phyloP scores from a whole-genome alignment of 1,140 invertebrate genomes.

The Meteorus sp. region DNA sequence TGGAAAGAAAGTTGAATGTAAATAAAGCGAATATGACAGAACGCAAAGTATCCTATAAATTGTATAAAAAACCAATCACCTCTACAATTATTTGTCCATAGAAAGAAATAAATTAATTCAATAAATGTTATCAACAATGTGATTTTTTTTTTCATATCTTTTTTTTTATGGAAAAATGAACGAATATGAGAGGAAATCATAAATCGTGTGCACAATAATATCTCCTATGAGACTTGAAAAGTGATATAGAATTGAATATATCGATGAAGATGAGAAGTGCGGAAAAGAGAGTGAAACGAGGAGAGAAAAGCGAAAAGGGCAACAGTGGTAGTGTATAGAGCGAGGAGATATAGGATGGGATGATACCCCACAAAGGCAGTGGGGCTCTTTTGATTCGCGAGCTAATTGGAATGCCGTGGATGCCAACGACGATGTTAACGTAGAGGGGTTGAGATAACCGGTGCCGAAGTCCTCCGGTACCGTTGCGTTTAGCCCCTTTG shows the following conservation, averaged over 20 bases:
- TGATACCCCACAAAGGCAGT: slow-evolving; percentile 57
- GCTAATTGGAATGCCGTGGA: slow-evolving; percentile 60
- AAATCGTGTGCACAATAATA: too few relatives aligned
- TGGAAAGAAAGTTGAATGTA: too few relatives aligned
- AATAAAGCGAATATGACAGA: too few relatives aligned
- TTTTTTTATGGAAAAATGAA: too few relatives aligned
- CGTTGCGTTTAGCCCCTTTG: slow-evolving; percentile 29
- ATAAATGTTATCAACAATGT: too few relatives aligned
- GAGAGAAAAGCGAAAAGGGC: background rate
- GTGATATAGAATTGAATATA: slow-evolving; percentile 11
- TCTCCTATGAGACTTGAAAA: background rate
- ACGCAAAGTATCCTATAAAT: too few relatives aligned
- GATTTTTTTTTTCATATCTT: too few relatives aligned
- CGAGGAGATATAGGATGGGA: slow-evolving; percentile 29
- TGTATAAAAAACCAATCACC: too few relatives aligned
- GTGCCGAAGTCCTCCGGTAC: slow-evolving; percentile 42
- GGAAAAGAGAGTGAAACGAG: background rate
- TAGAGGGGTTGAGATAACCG: slow-evolving; percentile 35
- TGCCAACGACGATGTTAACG: slow-evolving; percentile 51
- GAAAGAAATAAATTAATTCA: too few relatives aligned
- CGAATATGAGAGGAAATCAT: too few relatives aligned
- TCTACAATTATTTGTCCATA: too few relatives aligned
- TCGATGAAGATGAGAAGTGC: background rate
- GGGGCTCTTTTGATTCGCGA: slow-evolving; percentile 59
- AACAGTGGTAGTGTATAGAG: too few relatives aligned